Evolutionary conservation across 2,113 vertebrate genomes (phyloP).

Genomic region (Prinia subflava): DNA sequence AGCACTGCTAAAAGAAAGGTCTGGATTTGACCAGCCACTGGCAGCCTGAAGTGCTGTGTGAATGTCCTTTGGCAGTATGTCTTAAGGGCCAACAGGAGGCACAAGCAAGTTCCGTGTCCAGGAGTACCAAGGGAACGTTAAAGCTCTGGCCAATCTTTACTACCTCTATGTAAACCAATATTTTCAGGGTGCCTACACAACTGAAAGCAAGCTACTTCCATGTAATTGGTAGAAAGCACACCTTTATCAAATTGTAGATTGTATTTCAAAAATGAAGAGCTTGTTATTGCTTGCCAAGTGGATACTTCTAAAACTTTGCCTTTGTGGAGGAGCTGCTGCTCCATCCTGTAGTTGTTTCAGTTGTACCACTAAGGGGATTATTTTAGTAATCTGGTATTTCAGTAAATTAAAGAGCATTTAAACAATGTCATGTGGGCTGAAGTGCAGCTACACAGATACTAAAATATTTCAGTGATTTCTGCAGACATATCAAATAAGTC

Average conservation of each 20-base stretch:
- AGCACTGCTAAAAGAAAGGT: neutral
- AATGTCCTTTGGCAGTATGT: neutral
- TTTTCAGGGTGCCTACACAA: neutral
- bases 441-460: neutral
- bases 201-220: neutral
- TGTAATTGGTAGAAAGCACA: neutral
- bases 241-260: neutral
- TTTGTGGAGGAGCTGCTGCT: neutral
- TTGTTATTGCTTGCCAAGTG: neutral
- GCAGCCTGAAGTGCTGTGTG: neutral
- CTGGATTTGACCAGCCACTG: neutral
- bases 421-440: neutral
- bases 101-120: neutral
- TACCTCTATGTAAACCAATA: rapidly evolving
- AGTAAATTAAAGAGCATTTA: neutral
- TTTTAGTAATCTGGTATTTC: neutral
- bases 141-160: neutral
- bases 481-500: neutral
- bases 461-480: neutral
- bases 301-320: neutral
- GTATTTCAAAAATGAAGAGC: neutral
- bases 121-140: neutral
- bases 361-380: rapidly evolving
- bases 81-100: neutral
- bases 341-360: neutral